phyloP scores from a whole-genome alignment of 1,140 invertebrate genomes.

The Probaryconus sp. region DNA sequence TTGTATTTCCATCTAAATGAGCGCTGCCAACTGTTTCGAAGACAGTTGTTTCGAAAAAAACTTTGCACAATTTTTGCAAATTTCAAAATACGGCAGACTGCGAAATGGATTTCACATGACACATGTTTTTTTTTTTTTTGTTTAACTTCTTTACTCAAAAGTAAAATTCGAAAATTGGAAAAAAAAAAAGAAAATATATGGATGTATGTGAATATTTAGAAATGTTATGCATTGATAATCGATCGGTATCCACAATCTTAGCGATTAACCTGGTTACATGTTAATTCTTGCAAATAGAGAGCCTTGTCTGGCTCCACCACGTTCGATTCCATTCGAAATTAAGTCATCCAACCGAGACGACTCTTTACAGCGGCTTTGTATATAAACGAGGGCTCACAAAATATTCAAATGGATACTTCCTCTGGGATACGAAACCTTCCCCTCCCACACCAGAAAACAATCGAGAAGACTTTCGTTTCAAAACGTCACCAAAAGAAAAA shows the following conservation, averaged over 20 bases:
- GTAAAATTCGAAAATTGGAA: slow-evolving; percentile 2
- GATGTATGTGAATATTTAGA: background rate
- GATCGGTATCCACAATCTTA: slow-evolving; percentile 28
- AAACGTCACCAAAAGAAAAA: too few relatives aligned
- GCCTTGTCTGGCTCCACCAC: slow-evolving; percentile 43
- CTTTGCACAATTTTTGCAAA: slow-evolving; percentile 3
- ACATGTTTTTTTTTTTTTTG: too few relatives aligned
- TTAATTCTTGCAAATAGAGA: slow-evolving; percentile 59
- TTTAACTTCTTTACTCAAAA: too few relatives aligned
- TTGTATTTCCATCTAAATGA: too few relatives aligned
- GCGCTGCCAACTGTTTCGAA: too few relatives aligned
- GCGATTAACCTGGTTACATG: slow-evolving; percentile 59
- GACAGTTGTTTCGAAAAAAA: too few relatives aligned
- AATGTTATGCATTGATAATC: slow-evolving; percentile 19
- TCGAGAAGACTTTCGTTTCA: background rate
- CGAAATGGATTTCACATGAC: background rate
- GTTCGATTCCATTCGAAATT: slow-evolving; percentile 55
- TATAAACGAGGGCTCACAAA: slow-evolving; percentile 49
- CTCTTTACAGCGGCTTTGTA: slow-evolving; percentile 36
- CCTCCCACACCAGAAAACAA: slow-evolving; percentile 6
- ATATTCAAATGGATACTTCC: slow-evolving; percentile 55
- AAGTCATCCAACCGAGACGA: slow-evolving; percentile 40
- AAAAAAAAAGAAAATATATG: background rate
- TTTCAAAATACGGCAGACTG: slow-evolving; percentile 6
- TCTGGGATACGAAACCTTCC: slow-evolving; percentile 21